Evolutionary conservation across 2,797 vertebrate species (phyloP).

Genomic region (Microctenopoma stevenorrisi): DNA sequence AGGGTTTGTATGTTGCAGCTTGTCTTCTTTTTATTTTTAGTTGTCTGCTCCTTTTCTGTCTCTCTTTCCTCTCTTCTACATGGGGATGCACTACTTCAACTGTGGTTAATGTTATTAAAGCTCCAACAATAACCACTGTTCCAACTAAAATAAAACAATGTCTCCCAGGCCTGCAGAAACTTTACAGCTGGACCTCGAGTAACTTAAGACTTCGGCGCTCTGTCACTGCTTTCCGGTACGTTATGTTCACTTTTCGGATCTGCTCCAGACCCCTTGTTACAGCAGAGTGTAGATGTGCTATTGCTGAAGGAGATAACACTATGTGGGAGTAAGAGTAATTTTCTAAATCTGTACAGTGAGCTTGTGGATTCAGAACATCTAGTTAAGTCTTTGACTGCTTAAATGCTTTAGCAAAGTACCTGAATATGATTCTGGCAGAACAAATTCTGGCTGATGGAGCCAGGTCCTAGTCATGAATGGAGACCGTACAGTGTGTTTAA

Average conservation of each 20-base stretch:
- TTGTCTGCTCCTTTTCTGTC: neutral
- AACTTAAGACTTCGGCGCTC: conserved; percentile 58
- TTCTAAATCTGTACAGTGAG: neutral
- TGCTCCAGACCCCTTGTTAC: conserved; percentile 43
- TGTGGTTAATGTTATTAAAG: conserved; percentile 78
- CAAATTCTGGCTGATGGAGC: neutral
- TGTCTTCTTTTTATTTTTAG: neutral
- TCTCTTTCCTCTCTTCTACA: conserved; percentile 20
- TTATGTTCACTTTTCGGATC: conserved; percentile 55
- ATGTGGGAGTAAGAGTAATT: conserved; percentile 35
- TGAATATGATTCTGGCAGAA: neutral
- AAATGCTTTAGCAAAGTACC: neutral
- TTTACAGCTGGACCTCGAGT: conserved; percentile 68
- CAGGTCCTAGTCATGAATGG: neutral
- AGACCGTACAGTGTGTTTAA: neutral
- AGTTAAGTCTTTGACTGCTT: conserved; percentile 11
- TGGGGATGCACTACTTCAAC: conserved; percentile 67
- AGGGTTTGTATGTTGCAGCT: conserved; percentile 22
- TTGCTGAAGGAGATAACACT: conserved; percentile 55
- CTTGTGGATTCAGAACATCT: conserved; percentile 9
- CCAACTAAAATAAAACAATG: conserved; percentile 80
- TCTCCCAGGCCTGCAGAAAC: conserved; percentile 61
- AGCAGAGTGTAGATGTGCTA: conserved; percentile 46
- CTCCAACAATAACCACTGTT: conserved; percentile 51
- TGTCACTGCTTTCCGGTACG: conserved; percentile 62